These are phyloP conservation scores for Heterodera filipjevi DNA, from an alignment of 2,888 invertebrate genomes.

Conservation along the genomic window DNA sequence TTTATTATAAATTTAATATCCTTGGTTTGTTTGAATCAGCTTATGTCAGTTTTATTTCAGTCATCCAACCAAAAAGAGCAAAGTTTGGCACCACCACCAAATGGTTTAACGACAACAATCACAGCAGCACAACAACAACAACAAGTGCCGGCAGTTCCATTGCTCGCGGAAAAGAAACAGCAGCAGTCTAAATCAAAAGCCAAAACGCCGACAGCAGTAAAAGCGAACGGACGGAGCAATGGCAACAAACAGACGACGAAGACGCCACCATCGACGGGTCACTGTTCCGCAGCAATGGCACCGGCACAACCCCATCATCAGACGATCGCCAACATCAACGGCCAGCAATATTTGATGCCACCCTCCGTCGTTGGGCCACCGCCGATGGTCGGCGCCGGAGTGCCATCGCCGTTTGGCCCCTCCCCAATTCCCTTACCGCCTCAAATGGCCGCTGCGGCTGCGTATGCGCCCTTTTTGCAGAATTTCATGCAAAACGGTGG, in stretches of 20 bases:
- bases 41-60: not conserved
- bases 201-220: not conserved
- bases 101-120: not conserved
- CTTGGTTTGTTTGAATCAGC: not conserved
- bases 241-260: not conserved
- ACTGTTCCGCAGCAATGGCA: not conserved
- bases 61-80: not conserved
- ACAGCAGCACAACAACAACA: not conserved
- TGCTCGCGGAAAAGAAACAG: not conserved
- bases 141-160: not conserved
- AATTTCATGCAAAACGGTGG: conserved; percentile 6
- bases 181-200: not conserved
- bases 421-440: not conserved
- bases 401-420: too few species aligned
- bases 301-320: too few species aligned
- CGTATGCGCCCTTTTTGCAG: not conserved
- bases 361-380: not conserved
- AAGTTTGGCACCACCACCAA: not conserved
- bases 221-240: not conserved
- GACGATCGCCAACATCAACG: not conserved
- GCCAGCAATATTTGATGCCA: not conserved
- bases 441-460: not conserved
- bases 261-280: too few species aligned
- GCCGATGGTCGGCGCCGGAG: conserved; percentile 2
- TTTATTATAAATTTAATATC: not conserved